Percentiles rank a stretch among this genome's conserved stretches.
Evolutionary conservation across 2,888 invertebrate species (phyloP).

Genomic region (Pycnomerus fuliginosus): DNA sequence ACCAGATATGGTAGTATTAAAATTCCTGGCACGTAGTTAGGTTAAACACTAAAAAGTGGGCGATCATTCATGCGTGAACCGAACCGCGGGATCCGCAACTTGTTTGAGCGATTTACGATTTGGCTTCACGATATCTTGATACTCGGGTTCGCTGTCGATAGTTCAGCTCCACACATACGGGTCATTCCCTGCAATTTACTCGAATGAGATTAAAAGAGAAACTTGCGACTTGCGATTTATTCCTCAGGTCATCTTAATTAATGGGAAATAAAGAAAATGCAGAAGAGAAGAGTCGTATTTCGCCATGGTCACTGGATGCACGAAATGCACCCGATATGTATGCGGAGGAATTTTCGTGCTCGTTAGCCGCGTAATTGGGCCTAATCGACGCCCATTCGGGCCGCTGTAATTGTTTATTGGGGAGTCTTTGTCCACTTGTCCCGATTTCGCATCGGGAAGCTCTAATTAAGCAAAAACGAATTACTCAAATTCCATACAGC

Average conservation of each 20-base stretch:
- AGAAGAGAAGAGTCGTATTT: constrained; percentile 4
- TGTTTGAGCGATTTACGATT: constrained; percentile 44
- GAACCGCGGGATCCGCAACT: constrained; percentile 40
- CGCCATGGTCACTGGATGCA: constrained; percentile 5
- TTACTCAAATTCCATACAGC: constrained; percentile 4
- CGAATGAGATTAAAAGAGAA: constrained; percentile 24
- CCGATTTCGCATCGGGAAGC: constrained; percentile 8
- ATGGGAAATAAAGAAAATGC: constrained; percentile 20
- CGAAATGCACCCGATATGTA: constrained; percentile 9
- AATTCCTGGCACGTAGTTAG: constrained; percentile 17
- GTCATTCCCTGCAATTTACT: constrained; percentile 26
- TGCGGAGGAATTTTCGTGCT: constrained; percentile 23
- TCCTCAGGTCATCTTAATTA: constrained; percentile 17
- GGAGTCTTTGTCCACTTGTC: constrained; percentile 10
- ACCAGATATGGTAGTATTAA: too few relatives aligned
- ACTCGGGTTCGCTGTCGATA: constrained; percentile 29
- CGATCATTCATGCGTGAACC: constrained; percentile 44
- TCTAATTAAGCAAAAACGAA: constrained; percentile 12
- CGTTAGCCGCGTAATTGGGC: constrained; percentile 21
- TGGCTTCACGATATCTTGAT: constrained; percentile 48
- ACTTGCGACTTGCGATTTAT: constrained; percentile 22
- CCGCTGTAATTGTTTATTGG: constrained; percentile 16
- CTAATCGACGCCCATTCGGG: constrained; percentile 20
- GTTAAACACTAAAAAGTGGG: constrained; percentile 38
- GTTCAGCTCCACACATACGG: constrained; percentile 27